A percentile compares a stretch with the other conserved stretches of the same genome.
These are phyloP conservation scores for Odontamblyopus rebecca DNA, from an alignment of 2,797 vertebrate genomes.

Conservation along the genomic window DNA sequence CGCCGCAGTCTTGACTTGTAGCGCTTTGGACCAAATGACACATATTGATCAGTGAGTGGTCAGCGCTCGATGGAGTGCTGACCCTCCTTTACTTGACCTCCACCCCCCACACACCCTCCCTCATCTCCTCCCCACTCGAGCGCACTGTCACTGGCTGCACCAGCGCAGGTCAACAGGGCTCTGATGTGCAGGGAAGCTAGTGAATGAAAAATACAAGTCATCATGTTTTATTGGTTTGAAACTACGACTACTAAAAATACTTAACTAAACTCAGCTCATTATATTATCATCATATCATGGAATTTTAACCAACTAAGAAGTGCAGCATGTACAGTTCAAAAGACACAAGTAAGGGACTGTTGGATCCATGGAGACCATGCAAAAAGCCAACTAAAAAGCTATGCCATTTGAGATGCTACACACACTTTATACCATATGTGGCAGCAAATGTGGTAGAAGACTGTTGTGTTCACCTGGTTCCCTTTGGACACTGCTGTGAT, in stretches of 20 bases:
- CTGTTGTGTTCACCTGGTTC: too few species aligned
- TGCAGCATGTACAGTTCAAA: too few species aligned
- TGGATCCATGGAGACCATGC: too few species aligned
- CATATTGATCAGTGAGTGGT: slow-evolving; percentile 16
- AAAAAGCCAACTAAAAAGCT: too few species aligned
- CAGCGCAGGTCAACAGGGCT: not conserved
- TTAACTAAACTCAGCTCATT: not conserved
- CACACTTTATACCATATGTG: too few species aligned
- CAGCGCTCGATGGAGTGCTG: slow-evolving; percentile 4
- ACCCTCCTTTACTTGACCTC: slow-evolving; percentile 19
- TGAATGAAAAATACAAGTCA: not conserved
- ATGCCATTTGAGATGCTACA: too few species aligned
- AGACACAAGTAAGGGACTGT: too few species aligned
- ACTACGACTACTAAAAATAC: not conserved
- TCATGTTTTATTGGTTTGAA: not conserved
- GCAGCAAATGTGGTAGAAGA: too few species aligned
- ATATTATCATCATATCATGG: too few species aligned
- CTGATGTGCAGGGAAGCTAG: not conserved
- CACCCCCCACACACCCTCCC: not conserved
- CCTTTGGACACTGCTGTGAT: too few species aligned
- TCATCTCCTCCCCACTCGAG: not conserved
- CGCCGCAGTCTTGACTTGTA: not conserved
- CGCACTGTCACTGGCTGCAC: not conserved
- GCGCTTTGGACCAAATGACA: not conserved
- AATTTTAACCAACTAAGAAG: too few species aligned